These are phyloP conservation scores for Pipistrellus nathusii DNA, from an alignment of 2,797 vertebrate species.

Conservation along the genomic window DNA sequence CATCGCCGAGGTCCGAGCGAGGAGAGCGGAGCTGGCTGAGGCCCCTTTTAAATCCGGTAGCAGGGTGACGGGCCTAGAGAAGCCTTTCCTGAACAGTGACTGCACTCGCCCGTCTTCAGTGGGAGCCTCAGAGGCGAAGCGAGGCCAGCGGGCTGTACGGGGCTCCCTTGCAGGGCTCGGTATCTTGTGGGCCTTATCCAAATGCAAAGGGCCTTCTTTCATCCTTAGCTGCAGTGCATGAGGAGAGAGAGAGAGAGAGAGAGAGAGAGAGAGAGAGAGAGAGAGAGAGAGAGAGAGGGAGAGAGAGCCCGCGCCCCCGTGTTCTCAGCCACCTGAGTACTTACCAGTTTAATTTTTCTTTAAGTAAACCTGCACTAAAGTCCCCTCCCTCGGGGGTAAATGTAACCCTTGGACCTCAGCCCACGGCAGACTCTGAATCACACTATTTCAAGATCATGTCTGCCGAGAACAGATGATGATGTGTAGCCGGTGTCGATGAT, in stretches of 20 bases:
- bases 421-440: conserved; percentile 56
- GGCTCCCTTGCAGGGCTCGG: not conserved
- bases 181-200: conserved; percentile 20
- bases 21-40: not conserved
- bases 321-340: conserved; percentile 11
- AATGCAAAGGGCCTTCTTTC: not conserved
- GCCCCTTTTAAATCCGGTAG: not conserved
- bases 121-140: not conserved
- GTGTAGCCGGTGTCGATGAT: not conserved
- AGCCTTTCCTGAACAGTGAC: not conserved
- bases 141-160: not conserved
- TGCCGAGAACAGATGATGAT: not conserved
- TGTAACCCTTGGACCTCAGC: conserved; percentile 18
- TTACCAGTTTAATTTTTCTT: conserved; percentile 28
- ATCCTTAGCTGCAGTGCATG: not conserved
- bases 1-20: not conserved
- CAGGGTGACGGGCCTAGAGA: conserved; percentile 48
- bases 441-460: conserved; percentile 18
- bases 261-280: not conserved
- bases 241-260: too few relatives aligned
- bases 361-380: conserved; percentile 66
- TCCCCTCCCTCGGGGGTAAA: not conserved
- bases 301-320: not conserved
- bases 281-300: too few relatives aligned
- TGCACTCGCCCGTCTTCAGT: conserved; percentile 33